Conservation (phyloP, 64 coral and sea anemone species). For the Astreopora myriophthalma region DNA sequence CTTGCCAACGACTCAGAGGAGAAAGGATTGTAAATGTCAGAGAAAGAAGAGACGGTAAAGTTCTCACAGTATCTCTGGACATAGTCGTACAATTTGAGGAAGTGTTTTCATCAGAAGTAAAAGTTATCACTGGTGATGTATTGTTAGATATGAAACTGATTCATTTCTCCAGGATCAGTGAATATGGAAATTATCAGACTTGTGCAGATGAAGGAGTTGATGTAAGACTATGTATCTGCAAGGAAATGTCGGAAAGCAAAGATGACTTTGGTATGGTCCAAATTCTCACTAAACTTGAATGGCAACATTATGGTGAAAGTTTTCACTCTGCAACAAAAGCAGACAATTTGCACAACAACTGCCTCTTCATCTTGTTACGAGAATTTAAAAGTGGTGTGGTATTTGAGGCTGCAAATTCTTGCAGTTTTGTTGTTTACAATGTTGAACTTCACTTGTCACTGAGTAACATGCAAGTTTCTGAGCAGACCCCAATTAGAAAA, state of each 20-base stretch:
- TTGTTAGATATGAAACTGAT: constrained; percentile 49
- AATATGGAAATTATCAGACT: constrained; percentile 56
- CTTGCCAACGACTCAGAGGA: constrained; percentile 48
- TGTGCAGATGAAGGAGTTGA: constrained; percentile 60
- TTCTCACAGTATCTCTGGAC: constrained; percentile 12
- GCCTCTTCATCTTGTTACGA: constrained; percentile 8
- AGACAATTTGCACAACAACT: constrained; percentile 17
- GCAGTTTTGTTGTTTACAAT: constrained; percentile 20
- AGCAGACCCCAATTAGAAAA: background rate
- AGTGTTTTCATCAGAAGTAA: constrained; percentile 26
- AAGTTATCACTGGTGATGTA: background rate
- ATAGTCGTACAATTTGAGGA: constrained; percentile 23
- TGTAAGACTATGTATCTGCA: constrained; percentile 64
- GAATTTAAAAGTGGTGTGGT: constrained; percentile 1
- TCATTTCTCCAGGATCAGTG: constrained; percentile 37
- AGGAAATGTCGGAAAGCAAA: background rate
- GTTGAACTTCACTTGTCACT: background rate
- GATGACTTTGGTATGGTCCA: background rate
- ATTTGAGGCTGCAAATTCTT: constrained; percentile 17
- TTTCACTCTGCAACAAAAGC: constrained; percentile 18
- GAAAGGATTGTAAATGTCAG: constrained; percentile 42
- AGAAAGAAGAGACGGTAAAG: constrained; percentile 7
- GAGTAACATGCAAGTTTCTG: constrained; percentile 20
- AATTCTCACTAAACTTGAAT: no score
- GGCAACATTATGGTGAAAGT: constrained; percentile 15